phyloP scores from a whole-genome alignment of 2,797 vertebrate genomes.

The Todus mexicanus region DNA sequence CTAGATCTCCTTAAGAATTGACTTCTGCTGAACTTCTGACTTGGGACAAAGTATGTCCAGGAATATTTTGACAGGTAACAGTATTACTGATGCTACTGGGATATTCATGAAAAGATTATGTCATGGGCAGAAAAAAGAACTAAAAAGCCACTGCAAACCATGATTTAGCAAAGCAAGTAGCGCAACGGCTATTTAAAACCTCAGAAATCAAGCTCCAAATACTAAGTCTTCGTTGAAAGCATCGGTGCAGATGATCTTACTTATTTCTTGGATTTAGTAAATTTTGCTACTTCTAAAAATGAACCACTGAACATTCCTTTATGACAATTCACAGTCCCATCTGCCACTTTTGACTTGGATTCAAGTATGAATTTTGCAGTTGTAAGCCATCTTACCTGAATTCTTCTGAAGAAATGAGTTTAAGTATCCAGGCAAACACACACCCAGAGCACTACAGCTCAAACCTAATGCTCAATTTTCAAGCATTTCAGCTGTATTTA shows the following conservation, averaged over 20 bases:
- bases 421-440: neutral
- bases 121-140: neutral
- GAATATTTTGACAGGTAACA: neutral
- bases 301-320: neutral
- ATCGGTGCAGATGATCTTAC: neutral
- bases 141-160: neutral
- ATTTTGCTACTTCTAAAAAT: neutral
- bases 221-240: neutral
- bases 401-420: neutral
- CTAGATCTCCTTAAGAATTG: neutral
- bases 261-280: neutral
- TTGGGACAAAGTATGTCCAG: neutral
- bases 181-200: neutral
- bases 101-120: neutral
- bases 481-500: neutral
- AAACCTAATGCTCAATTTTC: neutral
- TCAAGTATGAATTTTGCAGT: neutral
- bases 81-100: neutral
- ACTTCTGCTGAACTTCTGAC: neutral
- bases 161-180: neutral
- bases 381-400: slow-evolving; percentile 49
- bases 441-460: neutral
- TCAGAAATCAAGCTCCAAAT: neutral
- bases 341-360: neutral
- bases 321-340: neutral